phyloP scores from a whole-genome alignment of 2,888 invertebrate genomes.

The Amblyjoppa fuscipennis region DNA sequence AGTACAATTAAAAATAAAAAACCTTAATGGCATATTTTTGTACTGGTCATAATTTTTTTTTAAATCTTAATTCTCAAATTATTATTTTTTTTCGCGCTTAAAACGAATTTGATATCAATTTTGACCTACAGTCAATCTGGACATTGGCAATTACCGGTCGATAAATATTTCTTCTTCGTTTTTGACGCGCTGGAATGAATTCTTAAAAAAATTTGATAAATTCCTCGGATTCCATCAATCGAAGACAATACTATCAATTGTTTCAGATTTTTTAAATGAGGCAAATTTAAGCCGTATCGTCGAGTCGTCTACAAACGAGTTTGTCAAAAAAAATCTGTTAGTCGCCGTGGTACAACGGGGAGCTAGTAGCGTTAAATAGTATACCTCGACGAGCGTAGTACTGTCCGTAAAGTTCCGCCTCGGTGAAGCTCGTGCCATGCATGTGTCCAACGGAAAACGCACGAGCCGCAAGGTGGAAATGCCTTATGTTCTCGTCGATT shows the following conservation, averaged over 20 bases:
- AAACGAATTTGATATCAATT: too few relatives aligned
- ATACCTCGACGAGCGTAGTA: not conserved
- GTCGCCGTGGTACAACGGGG: not conserved
- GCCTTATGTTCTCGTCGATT: constrained; percentile 71
- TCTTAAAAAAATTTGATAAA: too few relatives aligned
- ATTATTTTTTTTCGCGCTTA: not conserved
- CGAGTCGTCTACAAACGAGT: not conserved
- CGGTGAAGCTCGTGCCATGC: constrained; percentile 70
- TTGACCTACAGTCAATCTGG: too few relatives aligned
- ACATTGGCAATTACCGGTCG: too few relatives aligned
- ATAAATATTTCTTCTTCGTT: not conserved
- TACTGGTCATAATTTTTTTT: not conserved
- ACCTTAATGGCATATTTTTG: too few relatives aligned
- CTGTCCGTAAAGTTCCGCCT: constrained; percentile 71
- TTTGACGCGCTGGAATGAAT: too few relatives aligned
- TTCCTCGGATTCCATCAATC: too few relatives aligned
- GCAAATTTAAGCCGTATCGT: not conserved
- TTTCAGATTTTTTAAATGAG: too few relatives aligned
- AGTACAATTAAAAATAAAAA: too few relatives aligned
- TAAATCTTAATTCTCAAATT: not conserved
- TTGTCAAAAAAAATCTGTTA: not conserved
- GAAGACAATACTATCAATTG: too few relatives aligned
- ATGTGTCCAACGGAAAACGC: constrained; percentile 74
- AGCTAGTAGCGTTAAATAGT: constrained; percentile 11
- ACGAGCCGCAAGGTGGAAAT: constrained; percentile 76